Percentiles rank a stretch among this genome's conserved stretches.
These are phyloP conservation scores for Thomomys bottae DNA, from an alignment of 2,113 vertebrate genomes.

Conservation along the genomic window DNA sequence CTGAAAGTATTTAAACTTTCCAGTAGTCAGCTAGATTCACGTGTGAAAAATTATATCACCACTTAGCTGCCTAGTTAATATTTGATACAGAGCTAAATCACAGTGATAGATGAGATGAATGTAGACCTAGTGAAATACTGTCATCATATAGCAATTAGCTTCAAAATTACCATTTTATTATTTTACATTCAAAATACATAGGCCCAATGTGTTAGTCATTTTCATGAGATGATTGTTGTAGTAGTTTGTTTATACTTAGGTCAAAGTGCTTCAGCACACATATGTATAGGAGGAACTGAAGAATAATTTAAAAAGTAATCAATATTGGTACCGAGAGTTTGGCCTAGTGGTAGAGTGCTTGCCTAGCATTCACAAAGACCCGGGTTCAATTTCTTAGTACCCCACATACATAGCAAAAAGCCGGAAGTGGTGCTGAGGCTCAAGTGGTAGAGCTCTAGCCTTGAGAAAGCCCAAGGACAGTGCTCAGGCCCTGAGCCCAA, in stretches of 20 bases:
- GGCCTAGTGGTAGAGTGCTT: too few species aligned
- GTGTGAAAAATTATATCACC: slow-evolving; percentile 4
- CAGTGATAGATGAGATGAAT: slow-evolving; percentile 2
- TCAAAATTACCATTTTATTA: slow-evolving; percentile 53
- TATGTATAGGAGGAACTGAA: not conserved
- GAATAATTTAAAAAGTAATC: slow-evolving; percentile 37
- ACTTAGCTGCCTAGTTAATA: slow-evolving; percentile 26
- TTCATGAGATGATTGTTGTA: not conserved
- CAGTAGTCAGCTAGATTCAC: not conserved
- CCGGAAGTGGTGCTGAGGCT: too few species aligned
- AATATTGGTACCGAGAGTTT: too few species aligned
- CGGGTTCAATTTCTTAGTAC: too few species aligned
- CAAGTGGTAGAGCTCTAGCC: too few species aligned
- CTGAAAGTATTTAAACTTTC: slow-evolving; percentile 37
- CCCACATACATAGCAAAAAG: too few species aligned
- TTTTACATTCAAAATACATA: slow-evolving; percentile 12
- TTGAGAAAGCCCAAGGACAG: too few species aligned
- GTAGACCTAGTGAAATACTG: not conserved
- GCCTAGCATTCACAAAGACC: too few species aligned
- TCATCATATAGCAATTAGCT: not conserved
- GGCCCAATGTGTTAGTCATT: not conserved
- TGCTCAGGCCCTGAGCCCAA: too few species aligned
- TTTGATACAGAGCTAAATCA: slow-evolving; percentile 46
- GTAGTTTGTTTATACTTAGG: not conserved
- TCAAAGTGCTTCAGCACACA: slow-evolving; percentile 22